Evolutionary conservation across 2,888 invertebrate genomes (phyloP).

Genomic region (Scaptomyza reducta): DNA sequence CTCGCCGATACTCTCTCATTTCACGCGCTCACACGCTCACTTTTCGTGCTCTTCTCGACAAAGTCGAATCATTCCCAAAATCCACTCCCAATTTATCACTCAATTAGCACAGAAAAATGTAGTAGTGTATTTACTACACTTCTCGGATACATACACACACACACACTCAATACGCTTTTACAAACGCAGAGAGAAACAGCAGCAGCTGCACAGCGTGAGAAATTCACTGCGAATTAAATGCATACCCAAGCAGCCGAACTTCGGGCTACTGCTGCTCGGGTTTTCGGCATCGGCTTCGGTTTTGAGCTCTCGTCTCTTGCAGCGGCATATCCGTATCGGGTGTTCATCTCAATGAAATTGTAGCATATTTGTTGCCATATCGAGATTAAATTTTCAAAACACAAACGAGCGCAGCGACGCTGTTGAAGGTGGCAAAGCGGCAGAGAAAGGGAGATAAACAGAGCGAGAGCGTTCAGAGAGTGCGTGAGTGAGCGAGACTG

Average conservation of each 20-base stretch:
- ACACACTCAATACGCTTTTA: conserved; percentile 11
- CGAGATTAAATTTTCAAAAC: conserved; percentile 82
- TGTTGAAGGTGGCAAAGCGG: conserved; percentile 43
- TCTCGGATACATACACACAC: conserved; percentile 50
- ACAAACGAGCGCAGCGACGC: conserved; percentile 76
- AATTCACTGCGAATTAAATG: conserved; percentile 68
- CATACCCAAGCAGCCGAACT: conserved; percentile 57
- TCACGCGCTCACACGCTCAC: conserved; percentile 76
- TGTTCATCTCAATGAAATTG: conserved; percentile 82
- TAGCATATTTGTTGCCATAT: conserved; percentile 83
- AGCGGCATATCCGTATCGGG: conserved; percentile 69
- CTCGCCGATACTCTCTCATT: conserved; percentile 46
- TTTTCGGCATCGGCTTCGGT: conserved; percentile 29
- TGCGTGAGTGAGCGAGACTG: conserved; percentile 10
- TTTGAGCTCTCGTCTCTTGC: conserved; percentile 45
- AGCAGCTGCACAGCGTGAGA: conserved; percentile 70
- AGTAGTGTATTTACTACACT: conserved; percentile 81
- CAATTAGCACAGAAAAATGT: conserved; percentile 83
- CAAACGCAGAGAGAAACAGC: conserved; percentile 39
- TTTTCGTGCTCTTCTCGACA: conserved; percentile 48
- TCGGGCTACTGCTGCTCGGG: conserved; percentile 36
- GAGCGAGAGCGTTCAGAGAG: conserved; percentile 13
- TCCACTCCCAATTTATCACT: conserved; percentile 83
- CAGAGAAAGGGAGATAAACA: conserved; percentile 22
- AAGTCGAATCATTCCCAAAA: conserved; percentile 73